Conservation (phyloP, 2,888 invertebrate species). For the Stratiomys singularior region DNA sequence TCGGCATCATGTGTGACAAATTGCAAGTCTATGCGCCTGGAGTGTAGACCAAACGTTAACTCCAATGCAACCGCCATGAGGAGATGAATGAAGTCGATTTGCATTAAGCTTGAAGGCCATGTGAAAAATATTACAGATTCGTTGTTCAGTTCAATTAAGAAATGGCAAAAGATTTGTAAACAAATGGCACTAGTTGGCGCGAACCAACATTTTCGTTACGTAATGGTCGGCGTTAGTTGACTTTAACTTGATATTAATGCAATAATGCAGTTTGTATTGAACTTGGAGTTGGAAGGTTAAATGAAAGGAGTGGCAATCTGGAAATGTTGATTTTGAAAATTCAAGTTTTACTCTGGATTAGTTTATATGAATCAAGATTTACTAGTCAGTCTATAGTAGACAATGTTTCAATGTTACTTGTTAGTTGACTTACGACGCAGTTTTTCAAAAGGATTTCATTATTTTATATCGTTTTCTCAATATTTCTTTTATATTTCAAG, state of each 20-base stretch:
- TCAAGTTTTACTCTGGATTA: too few relatives aligned
- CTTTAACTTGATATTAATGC: not conserved
- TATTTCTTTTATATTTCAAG: too few relatives aligned
- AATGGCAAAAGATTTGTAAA: not conserved
- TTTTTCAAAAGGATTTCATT: too few relatives aligned
- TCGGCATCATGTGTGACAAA: not conserved
- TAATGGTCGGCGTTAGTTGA: not conserved
- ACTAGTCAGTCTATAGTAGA: too few relatives aligned
- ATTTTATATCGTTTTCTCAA: too few relatives aligned
- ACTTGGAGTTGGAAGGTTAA: not conserved
- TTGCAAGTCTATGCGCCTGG: not conserved
- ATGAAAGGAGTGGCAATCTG: not conserved
- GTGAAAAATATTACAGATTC: constrained; percentile 1
- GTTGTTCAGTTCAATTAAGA: not conserved
- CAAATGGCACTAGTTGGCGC: not conserved
- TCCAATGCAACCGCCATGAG: not conserved
- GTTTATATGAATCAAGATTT: too few relatives aligned
- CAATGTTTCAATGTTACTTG: too few relatives aligned
- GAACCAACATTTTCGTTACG: not conserved
- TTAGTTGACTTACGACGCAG: too few relatives aligned
- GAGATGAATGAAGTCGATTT: not conserved
- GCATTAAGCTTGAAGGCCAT: not conserved
- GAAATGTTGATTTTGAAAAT: not conserved
- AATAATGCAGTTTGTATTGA: not conserved
- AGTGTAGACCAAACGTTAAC: not conserved